Evolutionary conservation across 2,113 vertebrate genomes (phyloP), one percentile per base, ranked within the genome.

Genomic region (Gnathonemus longibarbis): DNA sequence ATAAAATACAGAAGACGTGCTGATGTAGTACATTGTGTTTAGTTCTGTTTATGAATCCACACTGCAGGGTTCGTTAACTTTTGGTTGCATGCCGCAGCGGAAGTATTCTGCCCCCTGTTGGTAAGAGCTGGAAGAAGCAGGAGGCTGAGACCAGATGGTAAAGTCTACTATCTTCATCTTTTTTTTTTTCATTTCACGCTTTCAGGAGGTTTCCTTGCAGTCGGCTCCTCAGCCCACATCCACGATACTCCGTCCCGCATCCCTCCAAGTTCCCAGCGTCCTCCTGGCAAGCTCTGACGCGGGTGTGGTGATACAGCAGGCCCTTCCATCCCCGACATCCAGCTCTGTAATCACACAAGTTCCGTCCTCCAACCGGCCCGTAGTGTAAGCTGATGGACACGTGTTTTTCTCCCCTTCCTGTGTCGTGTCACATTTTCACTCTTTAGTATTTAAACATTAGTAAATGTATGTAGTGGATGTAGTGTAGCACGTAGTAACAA

Each of bases 331-430:
- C 93, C 98, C 98, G 95, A 99, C 98, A 35, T 98, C 98, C 94
- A 99, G 98, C 96, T 98, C 98, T 96, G 98, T 99, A 96, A 99
- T 99, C 95, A 99, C 98, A 93, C 98, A 99, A 94, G 97, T 97
- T 94, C 98, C 98, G 84, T 97, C 98, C 90, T 97, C 98, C 94
- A 99, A 97, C 96, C 97, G 98, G 93, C 97, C 98, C 93, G 97
- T 99, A 95, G 97, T 99, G 98, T 99, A 97, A 99, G 98, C 98
- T 92, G 10, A 90, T 90, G 86, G 5, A 56, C 48, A 24, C 24
- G 27, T 45, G 53, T 56, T 56, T 24, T 21, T 8, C 1, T 3
- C 35, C 17, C 31, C 50, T 17, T 50, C 10, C 50, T 52, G 35
- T 42, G 86, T 24, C 5, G 9, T 88, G 13, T 13, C 27, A 5